phyloP scores from a whole-genome alignment of 1,140 invertebrate genomes.

The Odontomachus brunneus region DNA sequence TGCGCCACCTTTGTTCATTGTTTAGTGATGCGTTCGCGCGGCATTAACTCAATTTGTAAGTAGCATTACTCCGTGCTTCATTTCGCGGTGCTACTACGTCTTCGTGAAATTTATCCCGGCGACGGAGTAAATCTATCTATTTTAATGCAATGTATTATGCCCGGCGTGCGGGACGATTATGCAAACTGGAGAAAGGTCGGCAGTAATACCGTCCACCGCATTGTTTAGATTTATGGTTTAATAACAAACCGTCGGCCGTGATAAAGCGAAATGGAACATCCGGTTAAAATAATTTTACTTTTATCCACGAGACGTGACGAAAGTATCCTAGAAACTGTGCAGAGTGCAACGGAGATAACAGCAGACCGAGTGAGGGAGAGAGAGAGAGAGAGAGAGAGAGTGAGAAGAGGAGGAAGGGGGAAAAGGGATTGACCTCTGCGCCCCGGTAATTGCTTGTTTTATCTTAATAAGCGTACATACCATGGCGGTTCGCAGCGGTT shows the following conservation, averaged over 20 bases:
- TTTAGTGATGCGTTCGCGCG: too few relatives aligned
- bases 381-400: neutral
- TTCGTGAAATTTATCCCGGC: neutral
- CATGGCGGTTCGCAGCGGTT: constrained; percentile 57
- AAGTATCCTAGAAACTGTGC: constrained; percentile 53
- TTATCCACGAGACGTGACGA: constrained; percentile 56
- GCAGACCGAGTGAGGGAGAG: constrained; percentile 18
- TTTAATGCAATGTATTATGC: neutral
- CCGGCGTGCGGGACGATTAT: constrained; percentile 4
- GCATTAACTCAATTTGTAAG: too few relatives aligned
- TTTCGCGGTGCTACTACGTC: too few relatives aligned
- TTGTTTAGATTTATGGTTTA: constrained; percentile 31
- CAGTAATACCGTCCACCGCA: constrained; percentile 4
- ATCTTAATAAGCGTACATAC: constrained; percentile 70
- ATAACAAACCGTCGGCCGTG: constrained; percentile 15
- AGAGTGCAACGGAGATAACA: constrained; percentile 48
- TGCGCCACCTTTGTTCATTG: too few relatives aligned
- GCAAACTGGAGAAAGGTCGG: neutral
- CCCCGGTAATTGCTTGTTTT: constrained; percentile 73
- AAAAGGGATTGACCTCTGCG: constrained; percentile 59
- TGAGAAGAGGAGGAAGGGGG: neutral
- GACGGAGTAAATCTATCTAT: neutral
- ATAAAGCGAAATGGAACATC: constrained; percentile 55
- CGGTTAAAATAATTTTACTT: constrained; percentile 32
- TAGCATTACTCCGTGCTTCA: too few relatives aligned